Evolutionary conservation across 2,797 vertebrate genomes (phyloP).

Genomic region (Artibeus jamaicensis): DNA sequence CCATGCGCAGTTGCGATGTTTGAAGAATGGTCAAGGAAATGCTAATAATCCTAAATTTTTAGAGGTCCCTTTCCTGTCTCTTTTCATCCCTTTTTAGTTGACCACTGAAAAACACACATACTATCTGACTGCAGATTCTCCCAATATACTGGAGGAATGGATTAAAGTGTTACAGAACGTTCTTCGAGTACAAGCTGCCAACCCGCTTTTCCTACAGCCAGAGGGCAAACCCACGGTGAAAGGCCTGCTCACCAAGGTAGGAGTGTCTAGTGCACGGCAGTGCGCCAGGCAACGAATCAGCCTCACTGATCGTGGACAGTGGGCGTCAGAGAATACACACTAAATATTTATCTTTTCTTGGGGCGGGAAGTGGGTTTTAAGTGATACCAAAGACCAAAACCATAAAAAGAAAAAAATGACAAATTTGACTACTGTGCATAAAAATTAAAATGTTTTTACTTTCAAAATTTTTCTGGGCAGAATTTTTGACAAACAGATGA

Average conservation of each 20-base stretch:
- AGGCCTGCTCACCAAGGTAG: conserved; percentile 94
- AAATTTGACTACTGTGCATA: not conserved
- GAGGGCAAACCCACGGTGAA: conserved; percentile 91
- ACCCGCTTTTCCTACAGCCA: conserved; percentile 91
- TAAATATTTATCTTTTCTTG: not conserved
- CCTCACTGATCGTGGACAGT: not conserved
- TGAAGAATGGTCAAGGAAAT: not conserved
- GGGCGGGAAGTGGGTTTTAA: not conserved
- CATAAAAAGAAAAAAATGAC: conserved; percentile 20
- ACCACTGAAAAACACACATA: conserved; percentile 93
- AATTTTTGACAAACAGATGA: not conserved
- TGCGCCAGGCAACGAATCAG: not conserved
- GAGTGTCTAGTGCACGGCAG: not conserved
- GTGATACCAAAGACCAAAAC: not conserved
- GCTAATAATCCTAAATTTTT: conserved; percentile 29
- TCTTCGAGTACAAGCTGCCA: conserved; percentile 92
- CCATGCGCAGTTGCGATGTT: not conserved
- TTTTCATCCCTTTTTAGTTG: conserved; percentile 82
- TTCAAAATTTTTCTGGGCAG: not conserved
- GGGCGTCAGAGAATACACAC: not conserved
- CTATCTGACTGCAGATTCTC: conserved; percentile 97
- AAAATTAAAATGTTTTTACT: not conserved
- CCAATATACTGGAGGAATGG: conserved; percentile 98
- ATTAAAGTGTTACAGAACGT: conserved; percentile 94
- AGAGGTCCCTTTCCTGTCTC: conserved; percentile 42